These are phyloP conservation scores for Paramormyrops kingsleyae DNA, from an alignment of 2,113 vertebrate species.

Conservation along the genomic window DNA sequence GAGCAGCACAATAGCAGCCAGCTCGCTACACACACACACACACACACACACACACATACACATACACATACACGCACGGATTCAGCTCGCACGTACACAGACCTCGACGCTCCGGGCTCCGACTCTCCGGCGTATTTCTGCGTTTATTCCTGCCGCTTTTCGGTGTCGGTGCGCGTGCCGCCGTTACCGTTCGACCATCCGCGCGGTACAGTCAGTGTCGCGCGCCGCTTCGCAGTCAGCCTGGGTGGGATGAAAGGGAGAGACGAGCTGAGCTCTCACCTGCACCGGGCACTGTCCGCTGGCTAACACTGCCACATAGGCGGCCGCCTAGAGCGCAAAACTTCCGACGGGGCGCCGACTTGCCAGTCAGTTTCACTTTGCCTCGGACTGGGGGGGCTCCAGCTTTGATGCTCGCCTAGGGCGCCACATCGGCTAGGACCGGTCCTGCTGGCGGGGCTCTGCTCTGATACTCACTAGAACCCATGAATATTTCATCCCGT, in stretches of 20 bases:
- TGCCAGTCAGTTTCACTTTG: not conserved
- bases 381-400: not conserved
- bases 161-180: not conserved
- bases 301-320: not conserved
- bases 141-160: not conserved
- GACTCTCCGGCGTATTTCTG: no score
- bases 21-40: conserved; percentile 30
- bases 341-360: not conserved
- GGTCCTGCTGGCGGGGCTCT: not conserved
- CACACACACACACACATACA: not conserved
- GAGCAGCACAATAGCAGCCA: conserved; percentile 36
- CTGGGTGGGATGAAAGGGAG: not conserved
- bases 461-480: not conserved
- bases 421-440: not conserved
- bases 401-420: not conserved
- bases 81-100: not conserved
- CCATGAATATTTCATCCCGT: not conserved
- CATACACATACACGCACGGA: no score
- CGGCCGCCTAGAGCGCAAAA: not conserved
- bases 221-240: not conserved
- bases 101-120: not conserved
- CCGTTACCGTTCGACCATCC: not conserved
- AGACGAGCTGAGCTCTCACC: not conserved
- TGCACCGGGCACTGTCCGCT: not conserved
- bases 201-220: not conserved